Evolutionary conservation across 2,113 vertebrate genomes (phyloP).

Genomic region (Pipra filicauda): DNA sequence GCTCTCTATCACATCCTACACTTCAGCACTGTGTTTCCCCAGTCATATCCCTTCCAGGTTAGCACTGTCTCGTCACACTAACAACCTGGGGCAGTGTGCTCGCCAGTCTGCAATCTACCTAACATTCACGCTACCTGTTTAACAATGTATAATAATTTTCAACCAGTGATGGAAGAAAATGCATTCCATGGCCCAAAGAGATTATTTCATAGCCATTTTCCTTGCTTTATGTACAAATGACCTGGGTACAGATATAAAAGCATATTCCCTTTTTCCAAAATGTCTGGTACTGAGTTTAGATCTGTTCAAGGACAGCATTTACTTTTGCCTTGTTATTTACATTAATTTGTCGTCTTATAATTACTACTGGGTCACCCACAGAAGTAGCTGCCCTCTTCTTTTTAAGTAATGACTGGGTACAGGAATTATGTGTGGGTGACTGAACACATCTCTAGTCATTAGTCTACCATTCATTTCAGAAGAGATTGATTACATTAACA

Average conservation of each 20-base stretch:
- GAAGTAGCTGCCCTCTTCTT: background rate
- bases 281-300: background rate
- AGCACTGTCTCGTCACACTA: background rate
- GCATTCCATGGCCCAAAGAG: background rate
- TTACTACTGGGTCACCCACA: background rate
- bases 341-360: constrained; percentile 12
- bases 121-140: background rate
- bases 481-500: constrained; percentile 39
- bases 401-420: background rate
- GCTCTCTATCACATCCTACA: background rate
- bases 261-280: background rate
- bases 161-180: background rate
- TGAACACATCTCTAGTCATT: constrained; percentile 58
- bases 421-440: constrained; percentile 28
- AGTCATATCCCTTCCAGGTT: background rate
- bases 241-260: background rate
- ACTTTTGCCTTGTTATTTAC: constrained; percentile 2
- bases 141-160: background rate
- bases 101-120: background rate
- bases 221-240: background rate
- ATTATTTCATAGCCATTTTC: background rate
- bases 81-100: background rate
- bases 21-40: background rate
- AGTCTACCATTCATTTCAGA: background rate
- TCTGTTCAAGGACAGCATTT: background rate